Percentiles rank a stretch among this genome's conserved stretches.
phyloP scores from a whole-genome alignment of 2,113 vertebrate species.

The Thamnophis sirtalis region DNA sequence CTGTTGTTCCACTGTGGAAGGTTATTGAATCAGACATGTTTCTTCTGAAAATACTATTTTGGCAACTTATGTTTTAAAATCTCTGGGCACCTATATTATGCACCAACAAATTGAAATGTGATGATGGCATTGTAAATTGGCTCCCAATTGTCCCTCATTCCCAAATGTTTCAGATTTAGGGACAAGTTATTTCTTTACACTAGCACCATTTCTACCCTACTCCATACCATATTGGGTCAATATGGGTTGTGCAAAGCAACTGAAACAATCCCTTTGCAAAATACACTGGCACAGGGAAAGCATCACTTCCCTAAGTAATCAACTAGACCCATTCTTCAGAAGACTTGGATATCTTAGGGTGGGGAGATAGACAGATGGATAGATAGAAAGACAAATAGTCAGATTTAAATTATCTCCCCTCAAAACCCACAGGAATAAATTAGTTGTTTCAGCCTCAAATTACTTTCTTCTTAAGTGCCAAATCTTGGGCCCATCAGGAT shows the following conservation, averaged over 20 bases:
- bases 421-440: background rate
- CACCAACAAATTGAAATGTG: background rate
- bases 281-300: background rate
- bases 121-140: background rate
- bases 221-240: background rate
- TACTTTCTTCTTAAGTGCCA: background rate
- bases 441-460: background rate
- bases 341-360: background rate
- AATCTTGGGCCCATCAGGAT: background rate
- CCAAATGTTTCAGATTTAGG: background rate
- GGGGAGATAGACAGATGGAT: background rate
- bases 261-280: background rate
- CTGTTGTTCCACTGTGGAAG: background rate
- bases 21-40: background rate
- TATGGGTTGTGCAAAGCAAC: background rate
- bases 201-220: background rate
- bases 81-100: background rate
- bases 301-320: background rate
- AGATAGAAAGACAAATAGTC: background rate
- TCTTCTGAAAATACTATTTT: background rate
- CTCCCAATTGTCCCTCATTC: background rate
- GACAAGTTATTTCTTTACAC: background rate
- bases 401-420: background rate
- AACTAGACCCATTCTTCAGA: background rate
- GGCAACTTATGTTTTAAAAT: background rate